Evolutionary conservation across 92 coral and sea anemone genomes (phyloP), one percentile per base, ranked within the genome.

Genomic region (Heteractis magnifica): DNA sequence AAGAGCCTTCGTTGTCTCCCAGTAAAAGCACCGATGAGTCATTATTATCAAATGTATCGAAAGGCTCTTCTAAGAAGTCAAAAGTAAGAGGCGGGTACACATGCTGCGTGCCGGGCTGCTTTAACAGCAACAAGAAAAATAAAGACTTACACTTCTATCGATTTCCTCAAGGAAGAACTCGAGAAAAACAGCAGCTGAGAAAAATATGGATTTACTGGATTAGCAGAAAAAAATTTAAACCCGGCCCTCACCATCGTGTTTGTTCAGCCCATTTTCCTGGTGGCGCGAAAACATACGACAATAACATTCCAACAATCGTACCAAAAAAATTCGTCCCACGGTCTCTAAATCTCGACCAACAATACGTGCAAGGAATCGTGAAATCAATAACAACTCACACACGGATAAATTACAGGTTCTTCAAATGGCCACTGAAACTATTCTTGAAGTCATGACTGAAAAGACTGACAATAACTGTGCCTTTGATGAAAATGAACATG

Each of bases 231-330:
- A 62, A 82, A 58, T 87, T 87, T 62, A 55, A 55, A 21, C 77
- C 44, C 79, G 82, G 21, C 77, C 51, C n/a, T 51, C 59, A 82
- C 80, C 84, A 79, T 78, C 65, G 71, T 19, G 90, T 87, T 72
- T 87, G 87, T 77, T 87, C 90, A 14, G 56, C 60, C 65, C 90
- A 87, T 82, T 87, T 87, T 81, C 71, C 76, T 41, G 83, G 86
- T 62, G 90, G 86, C 41, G 60, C 75, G 56, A 81, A 86, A 75
- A 76, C 76, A 10, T 84, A 75, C 64, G 71, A 10, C 56, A 65
- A 83, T 62, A 13, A 52, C 20, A 53, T 83, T 26, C 86, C 80
- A 72, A 53, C 21, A n/a, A 60, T 53, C 11, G 72, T 62, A 13
- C 74, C 81, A 4, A 83, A 75, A 50, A 71, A 75, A 75, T 75